Evolutionary conservation across 2,113 vertebrate species (phyloP).

Genomic region (Eudyptes chrysolophus): DNA sequence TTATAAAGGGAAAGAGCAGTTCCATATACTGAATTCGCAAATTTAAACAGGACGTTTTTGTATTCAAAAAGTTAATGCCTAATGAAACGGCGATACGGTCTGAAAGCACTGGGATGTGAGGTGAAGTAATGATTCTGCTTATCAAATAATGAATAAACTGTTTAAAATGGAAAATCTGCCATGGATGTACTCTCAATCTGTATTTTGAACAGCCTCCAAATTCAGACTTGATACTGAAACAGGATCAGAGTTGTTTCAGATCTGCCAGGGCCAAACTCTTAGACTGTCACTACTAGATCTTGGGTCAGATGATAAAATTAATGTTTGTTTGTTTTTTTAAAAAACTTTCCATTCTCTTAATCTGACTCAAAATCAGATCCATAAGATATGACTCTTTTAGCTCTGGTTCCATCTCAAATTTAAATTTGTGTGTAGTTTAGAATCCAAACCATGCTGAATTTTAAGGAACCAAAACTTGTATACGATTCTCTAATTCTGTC

Average conservation of each 20-base stretch:
- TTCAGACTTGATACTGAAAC: not conserved
- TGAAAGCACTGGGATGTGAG: not conserved
- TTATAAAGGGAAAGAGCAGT: not conserved
- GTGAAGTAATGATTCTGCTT: not conserved
- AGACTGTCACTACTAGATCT: not conserved
- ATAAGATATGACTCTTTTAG: not conserved
- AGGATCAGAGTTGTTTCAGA: not conserved
- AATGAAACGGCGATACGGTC: fast-evolving
- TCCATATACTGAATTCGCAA: not conserved
- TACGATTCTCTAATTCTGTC: not conserved
- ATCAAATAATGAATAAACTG: not conserved
- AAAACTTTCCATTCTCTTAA: not conserved
- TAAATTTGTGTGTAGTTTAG: not conserved
- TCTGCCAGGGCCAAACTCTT: not conserved
- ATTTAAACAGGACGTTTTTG: not conserved
- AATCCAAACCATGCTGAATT: not conserved
- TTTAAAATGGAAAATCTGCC: not conserved
- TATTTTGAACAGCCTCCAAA: not conserved
- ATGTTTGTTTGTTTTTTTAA: not conserved
- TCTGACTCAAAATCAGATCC: not conserved
- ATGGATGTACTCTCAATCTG: not conserved
- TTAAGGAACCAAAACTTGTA: not conserved
- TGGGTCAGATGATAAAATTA: not conserved
- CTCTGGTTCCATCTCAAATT: not conserved
- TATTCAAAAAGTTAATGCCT: not conserved